These are phyloP conservation scores for Bufo bufo DNA, from an alignment of 2,113 vertebrate genomes.

Conservation along the genomic window DNA sequence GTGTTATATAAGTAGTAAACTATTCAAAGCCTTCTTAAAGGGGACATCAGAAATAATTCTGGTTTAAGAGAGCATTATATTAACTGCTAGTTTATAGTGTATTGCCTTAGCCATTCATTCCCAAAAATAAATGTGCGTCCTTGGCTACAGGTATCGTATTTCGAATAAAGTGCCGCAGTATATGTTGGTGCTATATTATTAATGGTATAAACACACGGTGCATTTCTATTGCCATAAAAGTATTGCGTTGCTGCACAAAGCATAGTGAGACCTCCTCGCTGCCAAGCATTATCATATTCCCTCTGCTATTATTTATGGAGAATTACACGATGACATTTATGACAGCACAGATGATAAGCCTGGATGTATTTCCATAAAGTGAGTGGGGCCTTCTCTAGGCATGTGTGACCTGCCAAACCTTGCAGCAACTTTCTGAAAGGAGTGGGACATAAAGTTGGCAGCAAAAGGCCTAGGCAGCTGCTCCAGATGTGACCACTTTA, in stretches of 20 bases:
- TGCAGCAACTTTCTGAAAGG: not conserved
- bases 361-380: conserved; percentile 22
- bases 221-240: not conserved
- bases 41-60: too few species aligned
- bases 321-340: not conserved
- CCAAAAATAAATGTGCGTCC: not conserved
- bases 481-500: conserved; percentile 49
- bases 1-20: not conserved
- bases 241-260: not conserved
- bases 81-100: not conserved
- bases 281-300: not conserved
- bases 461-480: conserved; percentile 26
- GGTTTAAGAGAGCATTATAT: not conserved
- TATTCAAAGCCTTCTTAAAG: not conserved
- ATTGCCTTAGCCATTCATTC: not conserved
- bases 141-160: not conserved
- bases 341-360: not conserved
- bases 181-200: not conserved
- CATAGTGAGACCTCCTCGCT: not conserved
- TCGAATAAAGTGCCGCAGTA: not conserved
- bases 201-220: not conserved
- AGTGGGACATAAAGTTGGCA: conserved; percentile 9
- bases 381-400: conserved; percentile 12
- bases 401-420: conserved; percentile 50
- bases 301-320: conserved; percentile 16